Evolutionary conservation across 2,113 vertebrate species (phyloP).

Genomic region (Sorex fumeus): DNA sequence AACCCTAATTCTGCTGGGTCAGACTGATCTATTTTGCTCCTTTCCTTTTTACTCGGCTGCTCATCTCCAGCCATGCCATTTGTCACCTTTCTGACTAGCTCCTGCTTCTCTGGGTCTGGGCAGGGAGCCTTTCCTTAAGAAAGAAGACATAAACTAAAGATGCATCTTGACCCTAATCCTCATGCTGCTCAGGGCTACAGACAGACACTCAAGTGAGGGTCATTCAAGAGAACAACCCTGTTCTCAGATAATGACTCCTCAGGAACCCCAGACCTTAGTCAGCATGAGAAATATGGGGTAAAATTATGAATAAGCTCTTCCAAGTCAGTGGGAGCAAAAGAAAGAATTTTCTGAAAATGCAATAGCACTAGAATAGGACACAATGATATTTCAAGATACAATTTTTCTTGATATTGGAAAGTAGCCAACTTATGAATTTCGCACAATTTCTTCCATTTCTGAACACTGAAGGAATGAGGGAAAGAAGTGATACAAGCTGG

Average conservation of each 20-base stretch:
- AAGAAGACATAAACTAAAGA: background rate
- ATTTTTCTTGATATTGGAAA: slow-evolving; percentile 41
- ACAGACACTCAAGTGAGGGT: rapidly evolving
- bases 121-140: background rate
- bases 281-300: background rate
- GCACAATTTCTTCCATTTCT: background rate
- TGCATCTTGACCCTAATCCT: background rate
- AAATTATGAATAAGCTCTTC: background rate
- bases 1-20: background rate
- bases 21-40: background rate
- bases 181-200: background rate
- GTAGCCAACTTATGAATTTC: background rate
- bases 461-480: background rate
- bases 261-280: background rate
- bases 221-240: background rate
- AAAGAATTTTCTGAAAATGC: background rate
- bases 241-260: background rate
- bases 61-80: background rate
- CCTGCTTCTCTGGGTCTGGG: background rate
- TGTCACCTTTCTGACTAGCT: background rate
- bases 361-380: background rate
- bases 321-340: background rate
- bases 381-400: slow-evolving; percentile 6
- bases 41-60: background rate
- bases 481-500: no score